Conservation (phyloP, 1,140 invertebrate genomes). For the Cylas formicarius region DNA sequence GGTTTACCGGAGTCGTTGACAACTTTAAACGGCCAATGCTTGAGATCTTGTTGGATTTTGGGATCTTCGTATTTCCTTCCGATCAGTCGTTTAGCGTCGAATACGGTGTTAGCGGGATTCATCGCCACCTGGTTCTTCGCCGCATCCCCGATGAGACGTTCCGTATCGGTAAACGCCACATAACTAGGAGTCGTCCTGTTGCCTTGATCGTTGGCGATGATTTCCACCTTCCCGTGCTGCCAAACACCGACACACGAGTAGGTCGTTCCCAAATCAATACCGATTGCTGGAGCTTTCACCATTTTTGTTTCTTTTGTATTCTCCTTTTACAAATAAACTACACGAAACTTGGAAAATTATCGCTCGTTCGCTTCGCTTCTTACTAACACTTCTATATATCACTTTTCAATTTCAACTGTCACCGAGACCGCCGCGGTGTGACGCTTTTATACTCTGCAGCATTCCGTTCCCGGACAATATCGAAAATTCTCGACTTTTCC, state of each 20-base stretch:
- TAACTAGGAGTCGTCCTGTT: conserved; percentile 87
- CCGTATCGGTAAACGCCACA: conserved; percentile 79
- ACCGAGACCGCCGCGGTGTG: too few species aligned
- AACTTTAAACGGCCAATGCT: conserved; percentile 47
- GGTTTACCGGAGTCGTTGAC: conserved; percentile 44
- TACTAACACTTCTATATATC: too few species aligned
- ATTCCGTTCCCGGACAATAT: too few species aligned
- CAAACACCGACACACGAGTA: conserved; percentile 3
- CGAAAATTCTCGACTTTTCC: too few species aligned
- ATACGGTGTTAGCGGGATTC: conserved; percentile 80
- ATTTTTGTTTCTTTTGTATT: conserved; percentile 24
- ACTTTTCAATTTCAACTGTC: too few species aligned
- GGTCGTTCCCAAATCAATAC: conserved; percentile 55
- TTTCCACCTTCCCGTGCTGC: conserved; percentile 78
- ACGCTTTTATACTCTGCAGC: too few species aligned
- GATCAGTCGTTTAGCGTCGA: conserved; percentile 53
- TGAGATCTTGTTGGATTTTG: conserved; percentile 46
- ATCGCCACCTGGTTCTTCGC: conserved; percentile 59
- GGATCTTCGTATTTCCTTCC: conserved; percentile 46
- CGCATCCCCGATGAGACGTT: conserved; percentile 59
- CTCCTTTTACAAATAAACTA: too few species aligned
- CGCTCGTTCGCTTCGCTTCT: too few species aligned
- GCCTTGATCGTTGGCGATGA: conserved; percentile 79
- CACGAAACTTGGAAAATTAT: too few species aligned
- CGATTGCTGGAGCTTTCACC: conserved; percentile 48